Base-by-base conservation (phyloP, 1,140 invertebrate species). In the Heliconius hermathena region DNA sequence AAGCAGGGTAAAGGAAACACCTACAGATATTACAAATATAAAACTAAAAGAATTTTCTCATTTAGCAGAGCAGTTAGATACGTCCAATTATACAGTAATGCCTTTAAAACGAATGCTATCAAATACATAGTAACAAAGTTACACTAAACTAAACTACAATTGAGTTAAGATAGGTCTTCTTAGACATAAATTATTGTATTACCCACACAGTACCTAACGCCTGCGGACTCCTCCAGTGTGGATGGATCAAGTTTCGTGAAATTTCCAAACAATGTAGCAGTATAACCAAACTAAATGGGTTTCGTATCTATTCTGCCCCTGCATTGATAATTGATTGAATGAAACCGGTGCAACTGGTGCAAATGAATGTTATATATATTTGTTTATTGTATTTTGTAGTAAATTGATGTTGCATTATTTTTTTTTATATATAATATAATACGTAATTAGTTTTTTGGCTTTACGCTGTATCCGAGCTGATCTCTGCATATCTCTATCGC, bases 221-320 rank as follows among this genome's bases (percentile, higher is more conserved):
- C 77, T 66, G 73, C 77, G 38, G 74, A 41, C 54, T 78, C 33
- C 33, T 71, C 38, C 26, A 22, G 49, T 72, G 46, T 78, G 75
- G 75, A 60, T 75, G 75, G 76, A 81, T 81, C 80, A 57, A 83
- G 77, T 79, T 82, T 79, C 72, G 74, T 52, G 72, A 82, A 82
- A 75, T 80, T 81, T 81, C 80, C 73, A 81, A 81, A 81, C 73
- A 81, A 78, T 78, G 77, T 75, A 81, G 72, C 60, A 81, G 78
- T 70, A 52, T 52, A 26, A 26, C 78, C 71, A 71, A 71, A 71
- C 71, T 71, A 66, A 66, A 13, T 66, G 60, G 22, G 29, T 66
- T 66, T 66, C 60, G 60, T 66, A 66, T 66, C 60, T 66, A 66
- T 66, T 66, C 60, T 29, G 8, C 22, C n/a, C 60, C 60, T 66